Conservation (phyloP, 2,888 invertebrate species). For the Torymus tubicola region DNA sequence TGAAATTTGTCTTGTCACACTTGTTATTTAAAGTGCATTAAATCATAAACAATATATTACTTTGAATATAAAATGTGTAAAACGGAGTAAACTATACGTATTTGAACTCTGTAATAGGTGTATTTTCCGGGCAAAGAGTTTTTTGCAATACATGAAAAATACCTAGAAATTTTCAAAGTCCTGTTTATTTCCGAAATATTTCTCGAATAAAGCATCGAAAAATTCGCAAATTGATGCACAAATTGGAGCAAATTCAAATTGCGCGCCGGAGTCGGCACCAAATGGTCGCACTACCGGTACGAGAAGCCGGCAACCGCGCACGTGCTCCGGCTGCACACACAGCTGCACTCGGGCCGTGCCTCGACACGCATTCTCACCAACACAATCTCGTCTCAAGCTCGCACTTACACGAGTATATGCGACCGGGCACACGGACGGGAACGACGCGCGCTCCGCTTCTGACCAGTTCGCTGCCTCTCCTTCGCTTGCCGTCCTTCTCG, state of each 20-base stretch:
- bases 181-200: too few relatives aligned
- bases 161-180: too few relatives aligned
- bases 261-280: slow-evolving; percentile 32
- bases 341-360: slow-evolving; percentile 3
- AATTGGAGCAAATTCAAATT: slow-evolving; percentile 34
- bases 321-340: not conserved
- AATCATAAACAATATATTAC: too few relatives aligned
- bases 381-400: not conserved
- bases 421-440: not conserved
- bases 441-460: slow-evolving; percentile 42
- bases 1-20: too few relatives aligned
- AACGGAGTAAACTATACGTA: too few relatives aligned
- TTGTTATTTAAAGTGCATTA: too few relatives aligned
- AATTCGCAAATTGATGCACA: not conserved
- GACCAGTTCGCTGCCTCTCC: slow-evolving; percentile 42
- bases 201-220: not conserved
- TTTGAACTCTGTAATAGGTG: too few relatives aligned
- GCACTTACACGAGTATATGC: not conserved
- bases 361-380: not conserved
- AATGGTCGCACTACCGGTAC: not conserved
- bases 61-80: too few relatives aligned
- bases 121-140: too few relatives aligned
- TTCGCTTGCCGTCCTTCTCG: slow-evolving; percentile 26
- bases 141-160: too few relatives aligned
- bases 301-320: slow-evolving; percentile 39